Evolutionary conservation across 1,140 invertebrate genomes (phyloP).

Genomic region (Heliothis virescens): DNA sequence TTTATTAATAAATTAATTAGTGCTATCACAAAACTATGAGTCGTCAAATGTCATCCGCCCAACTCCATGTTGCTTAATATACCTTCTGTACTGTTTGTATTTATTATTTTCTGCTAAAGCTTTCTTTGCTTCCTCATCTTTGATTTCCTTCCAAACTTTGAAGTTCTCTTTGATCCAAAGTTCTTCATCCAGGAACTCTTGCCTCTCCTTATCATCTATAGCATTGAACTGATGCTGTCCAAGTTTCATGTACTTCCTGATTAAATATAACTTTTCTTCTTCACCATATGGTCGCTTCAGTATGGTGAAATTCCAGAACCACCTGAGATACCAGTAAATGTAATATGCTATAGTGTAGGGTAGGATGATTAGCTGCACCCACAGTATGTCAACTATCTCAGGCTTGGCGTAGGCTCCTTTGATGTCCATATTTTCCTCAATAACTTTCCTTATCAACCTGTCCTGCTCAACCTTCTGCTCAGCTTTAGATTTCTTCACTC

Average conservation of each 20-base stretch:
- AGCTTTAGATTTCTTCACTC: constrained; percentile 88
- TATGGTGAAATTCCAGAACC: constrained; percentile 94
- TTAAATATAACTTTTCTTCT: constrained; percentile 94
- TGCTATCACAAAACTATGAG: constrained; percentile 82
- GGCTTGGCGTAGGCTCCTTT: constrained; percentile 96
- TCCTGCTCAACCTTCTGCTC: constrained; percentile 93
- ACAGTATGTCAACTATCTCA: constrained; percentile 91
- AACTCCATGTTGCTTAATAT: constrained; percentile 92
- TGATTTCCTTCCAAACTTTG: constrained; percentile 91
- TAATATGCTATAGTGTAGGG: constrained; percentile 91
- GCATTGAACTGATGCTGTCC: constrained; percentile 90
- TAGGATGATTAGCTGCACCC: constrained; percentile 92
- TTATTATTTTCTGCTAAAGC: constrained; percentile 92
- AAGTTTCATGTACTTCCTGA: constrained; percentile 92
- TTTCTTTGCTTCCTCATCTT: constrained; percentile 94
- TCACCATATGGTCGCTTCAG: constrained; percentile 91
- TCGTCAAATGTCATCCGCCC: constrained; percentile 94
- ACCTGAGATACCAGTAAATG: constrained; percentile 91
- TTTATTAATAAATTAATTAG: constrained; percentile 52
- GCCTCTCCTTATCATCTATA: constrained; percentile 91
- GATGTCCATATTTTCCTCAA: constrained; percentile 96
- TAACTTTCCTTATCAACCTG: constrained; percentile 91
- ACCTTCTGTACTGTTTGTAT: constrained; percentile 92
- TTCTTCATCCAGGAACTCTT: constrained; percentile 91
- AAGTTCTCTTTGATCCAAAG: constrained; percentile 95